phyloP scores from a whole-genome alignment of 1,140 invertebrate genomes.

The Penaeus vannamei region DNA sequence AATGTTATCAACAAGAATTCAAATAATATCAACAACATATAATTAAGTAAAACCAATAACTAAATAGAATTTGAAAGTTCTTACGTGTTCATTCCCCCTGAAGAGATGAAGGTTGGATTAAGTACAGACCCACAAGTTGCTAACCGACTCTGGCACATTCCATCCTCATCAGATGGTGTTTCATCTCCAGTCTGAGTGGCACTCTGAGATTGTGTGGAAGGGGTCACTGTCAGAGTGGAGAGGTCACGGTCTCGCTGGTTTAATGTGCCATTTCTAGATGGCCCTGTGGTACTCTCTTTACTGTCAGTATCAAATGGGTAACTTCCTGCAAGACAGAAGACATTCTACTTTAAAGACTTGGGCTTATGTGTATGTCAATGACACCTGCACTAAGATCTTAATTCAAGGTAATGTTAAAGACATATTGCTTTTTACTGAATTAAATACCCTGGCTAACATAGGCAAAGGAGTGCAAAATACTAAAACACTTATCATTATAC shows the following conservation, averaged over 20 bases:
- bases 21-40: too few relatives aligned
- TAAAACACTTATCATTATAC: too few relatives aligned
- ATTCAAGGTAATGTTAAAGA: too few relatives aligned
- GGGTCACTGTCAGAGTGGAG: slow-evolving; percentile 57
- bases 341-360: too few relatives aligned
- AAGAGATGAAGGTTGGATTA: slow-evolving; percentile 21
- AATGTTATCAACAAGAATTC: too few relatives aligned
- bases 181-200: neutral
- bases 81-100: slow-evolving; percentile 30
- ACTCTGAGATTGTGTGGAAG: slow-evolving; percentile 31
- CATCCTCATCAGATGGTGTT: slow-evolving; percentile 50
- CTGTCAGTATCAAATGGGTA: slow-evolving; percentile 6
- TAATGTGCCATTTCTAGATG: slow-evolving; percentile 45
- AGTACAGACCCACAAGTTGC: slow-evolving; percentile 57
- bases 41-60: neutral
- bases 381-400: too few relatives aligned
- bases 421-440: too few relatives aligned
- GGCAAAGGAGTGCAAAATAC: too few relatives aligned
- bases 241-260: slow-evolving; percentile 64
- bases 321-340: neutral
- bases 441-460: too few relatives aligned
- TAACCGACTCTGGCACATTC: slow-evolving; percentile 44
- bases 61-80: neutral
- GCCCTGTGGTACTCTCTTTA: neutral
- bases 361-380: too few relatives aligned